Conservation (phyloP, 2,113 vertebrate species). For the Notothenia rossii region DNA sequence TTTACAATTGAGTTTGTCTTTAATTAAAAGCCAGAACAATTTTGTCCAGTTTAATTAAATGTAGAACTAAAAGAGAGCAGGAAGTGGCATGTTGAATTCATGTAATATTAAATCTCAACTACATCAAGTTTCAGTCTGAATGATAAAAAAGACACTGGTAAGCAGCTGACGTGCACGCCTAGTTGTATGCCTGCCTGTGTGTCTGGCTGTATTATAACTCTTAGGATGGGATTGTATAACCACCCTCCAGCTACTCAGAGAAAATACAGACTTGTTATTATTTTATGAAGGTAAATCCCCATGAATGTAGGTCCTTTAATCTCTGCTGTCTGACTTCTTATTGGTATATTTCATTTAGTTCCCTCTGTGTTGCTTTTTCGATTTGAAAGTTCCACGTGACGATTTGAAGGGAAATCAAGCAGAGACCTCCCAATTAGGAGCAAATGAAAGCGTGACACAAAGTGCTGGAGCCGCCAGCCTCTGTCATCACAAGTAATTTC, state of each 20-base stretch:
- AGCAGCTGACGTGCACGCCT: background rate
- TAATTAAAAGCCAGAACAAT: slow-evolving; percentile 67
- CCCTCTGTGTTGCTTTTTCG: slow-evolving; percentile 2
- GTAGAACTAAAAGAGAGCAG: slow-evolving; percentile 37
- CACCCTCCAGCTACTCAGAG: slow-evolving; percentile 39
- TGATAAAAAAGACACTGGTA: background rate
- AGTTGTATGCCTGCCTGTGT: slow-evolving; percentile 1
- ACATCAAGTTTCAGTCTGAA: slow-evolving; percentile 1
- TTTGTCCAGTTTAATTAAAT: slow-evolving; percentile 70
- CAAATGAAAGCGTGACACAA: slow-evolving; percentile 31
- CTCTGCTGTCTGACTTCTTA: slow-evolving; percentile 26
- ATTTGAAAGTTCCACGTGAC: slow-evolving; percentile 27
- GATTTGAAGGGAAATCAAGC: slow-evolving; percentile 41
- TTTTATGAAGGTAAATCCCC: slow-evolving; percentile 35
- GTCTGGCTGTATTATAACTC: slow-evolving; percentile 19
- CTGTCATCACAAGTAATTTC: slow-evolving; percentile 41
- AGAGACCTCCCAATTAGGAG: slow-evolving; percentile 24
- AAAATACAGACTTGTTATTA: slow-evolving; percentile 27
- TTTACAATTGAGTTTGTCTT: slow-evolving; percentile 56
- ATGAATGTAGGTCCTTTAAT: slow-evolving; percentile 37
- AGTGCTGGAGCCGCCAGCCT: slow-evolving; percentile 20
- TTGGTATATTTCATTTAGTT: slow-evolving; percentile 49
- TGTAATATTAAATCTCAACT: slow-evolving; percentile 38
- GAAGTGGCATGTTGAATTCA: slow-evolving; percentile 45
- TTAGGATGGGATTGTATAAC: slow-evolving; percentile 12